Base-by-base conservation (phyloP, 2,113 vertebrate species). In the Neomonachus schauinslandi region DNA sequence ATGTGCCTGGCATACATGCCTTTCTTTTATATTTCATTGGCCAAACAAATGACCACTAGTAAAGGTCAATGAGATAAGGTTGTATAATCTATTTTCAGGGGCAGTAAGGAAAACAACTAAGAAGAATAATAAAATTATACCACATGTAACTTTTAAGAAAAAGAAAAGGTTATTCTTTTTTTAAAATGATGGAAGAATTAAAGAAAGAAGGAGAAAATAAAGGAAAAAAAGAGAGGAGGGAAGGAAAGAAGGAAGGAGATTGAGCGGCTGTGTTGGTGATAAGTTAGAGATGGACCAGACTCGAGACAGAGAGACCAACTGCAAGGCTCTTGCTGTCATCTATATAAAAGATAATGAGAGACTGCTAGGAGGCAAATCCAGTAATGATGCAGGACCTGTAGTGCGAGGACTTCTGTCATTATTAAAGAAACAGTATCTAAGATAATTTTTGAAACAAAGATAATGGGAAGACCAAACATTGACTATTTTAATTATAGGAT, bases 381-480 rank as follows among this genome's bases (percentile, higher is more conserved):
- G 51, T 61, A 39, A 59, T 53, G 71, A 61, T 11, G 3, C 15
- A 33, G 33, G n/a, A 11, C 46, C 7, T 86, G 5, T n/a, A 26
- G 19, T 57, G 28, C 31, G 77, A 59, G 57, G 18, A 33, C 5
- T 7, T 83, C 63, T n/a, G 71, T 86, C 19, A 22, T 61, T 76
- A 76, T 55, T 87, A 55, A 90, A 79, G 7, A 83, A 59, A 77
- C 1, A 39, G 2, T 28, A 86, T 28, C 26, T 61, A 87, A 91
- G 61, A 65, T 55, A 28, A 81, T 10, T 57, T 93, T 96, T 76
- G 31, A 92, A 95, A 81, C 28, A n/a, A 55, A 95, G n/a, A 36
- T 71, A 13, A 74, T 46, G 21, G 31, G 28, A 82, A 88, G 42
- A 85, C 69, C 12, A 69, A 95, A 92, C 84, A 97, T 31, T 91